A percentile compares a stretch with the other conserved stretches of the same genome.
Evolutionary conservation across 2,797 vertebrate genomes (phyloP).

Genomic region (Pelochelys cantorii): DNA sequence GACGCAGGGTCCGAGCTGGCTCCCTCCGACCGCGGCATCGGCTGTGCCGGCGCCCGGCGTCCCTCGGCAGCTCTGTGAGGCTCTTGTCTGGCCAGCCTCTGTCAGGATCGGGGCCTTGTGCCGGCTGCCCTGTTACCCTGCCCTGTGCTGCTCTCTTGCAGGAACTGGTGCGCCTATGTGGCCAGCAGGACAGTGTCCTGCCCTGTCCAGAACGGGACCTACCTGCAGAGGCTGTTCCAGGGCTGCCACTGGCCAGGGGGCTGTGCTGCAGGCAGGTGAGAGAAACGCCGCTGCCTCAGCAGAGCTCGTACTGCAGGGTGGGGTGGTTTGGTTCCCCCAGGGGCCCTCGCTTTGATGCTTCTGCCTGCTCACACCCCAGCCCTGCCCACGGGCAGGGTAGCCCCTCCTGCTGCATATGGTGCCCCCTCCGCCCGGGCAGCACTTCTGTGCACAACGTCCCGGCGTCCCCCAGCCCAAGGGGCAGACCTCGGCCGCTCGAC

Average conservation of each 20-base stretch:
- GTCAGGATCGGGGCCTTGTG: background rate
- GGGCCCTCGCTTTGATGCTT: background rate
- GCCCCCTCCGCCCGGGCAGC: background rate
- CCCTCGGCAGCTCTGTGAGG: too few relatives aligned
- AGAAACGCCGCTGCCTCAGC: background rate
- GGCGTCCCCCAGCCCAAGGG: too few relatives aligned
- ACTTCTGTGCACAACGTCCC: background rate
- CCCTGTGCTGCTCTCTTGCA: constrained; percentile 57
- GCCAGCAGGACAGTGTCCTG: constrained; percentile 91
- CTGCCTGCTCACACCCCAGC: background rate
- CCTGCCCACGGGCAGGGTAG: background rate
- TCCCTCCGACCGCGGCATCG: too few relatives aligned
- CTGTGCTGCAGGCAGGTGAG: constrained; percentile 92
- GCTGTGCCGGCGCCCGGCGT: too few relatives aligned
- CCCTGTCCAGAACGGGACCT: constrained; percentile 94
- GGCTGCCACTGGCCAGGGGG: constrained; percentile 94
- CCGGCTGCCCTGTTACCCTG: background rate
- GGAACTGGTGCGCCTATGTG: constrained; percentile 95
- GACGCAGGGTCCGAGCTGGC: too few relatives aligned
- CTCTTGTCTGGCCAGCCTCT: background rate
- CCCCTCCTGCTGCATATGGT: background rate
- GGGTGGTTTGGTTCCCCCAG: background rate
- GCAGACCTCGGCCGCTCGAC: background rate
- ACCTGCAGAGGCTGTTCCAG: constrained; percentile 93
- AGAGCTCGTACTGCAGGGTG: background rate